Conservation (phyloP, 2,113 vertebrate species). For the Psilopsiagon aurifrons region DNA sequence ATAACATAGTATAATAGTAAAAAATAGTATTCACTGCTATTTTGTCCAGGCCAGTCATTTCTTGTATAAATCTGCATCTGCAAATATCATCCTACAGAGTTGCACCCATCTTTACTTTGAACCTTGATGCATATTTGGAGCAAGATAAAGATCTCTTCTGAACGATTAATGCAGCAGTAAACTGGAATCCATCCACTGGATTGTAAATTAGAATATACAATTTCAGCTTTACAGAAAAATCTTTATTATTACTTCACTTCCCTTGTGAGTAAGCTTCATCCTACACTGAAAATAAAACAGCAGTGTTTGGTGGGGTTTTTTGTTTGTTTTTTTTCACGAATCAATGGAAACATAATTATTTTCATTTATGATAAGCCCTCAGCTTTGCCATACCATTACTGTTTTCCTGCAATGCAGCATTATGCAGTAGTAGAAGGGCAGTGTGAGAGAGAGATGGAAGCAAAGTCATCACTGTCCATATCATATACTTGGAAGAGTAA, state of each 20-base stretch:
- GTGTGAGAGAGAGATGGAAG: neutral
- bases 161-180: neutral
- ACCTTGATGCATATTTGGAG: conserved; percentile 47
- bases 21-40: conserved; percentile 61
- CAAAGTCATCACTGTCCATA: neutral
- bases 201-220: neutral
- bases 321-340: neutral
- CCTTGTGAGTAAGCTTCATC: neutral
- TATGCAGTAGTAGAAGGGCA: neutral
- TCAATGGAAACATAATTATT: neutral
- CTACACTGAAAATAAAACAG: neutral
- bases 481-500: neutral
- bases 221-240: neutral
- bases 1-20: neutral
- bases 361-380: neutral
- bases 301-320: neutral
- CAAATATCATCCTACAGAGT: conserved; percentile 80
- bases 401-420: conserved; percentile 24
- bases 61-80: conserved; percentile 75
- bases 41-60: conserved; percentile 78
- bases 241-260: neutral
- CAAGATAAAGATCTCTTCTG: neutral
- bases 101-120: conserved; percentile 85
- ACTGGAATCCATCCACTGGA: neutral
- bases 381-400: neutral